These are phyloP conservation scores for Palythoa heliodiscus DNA, from an alignment of 92 coral and sea anemone species.

Conservation along the genomic window DNA sequence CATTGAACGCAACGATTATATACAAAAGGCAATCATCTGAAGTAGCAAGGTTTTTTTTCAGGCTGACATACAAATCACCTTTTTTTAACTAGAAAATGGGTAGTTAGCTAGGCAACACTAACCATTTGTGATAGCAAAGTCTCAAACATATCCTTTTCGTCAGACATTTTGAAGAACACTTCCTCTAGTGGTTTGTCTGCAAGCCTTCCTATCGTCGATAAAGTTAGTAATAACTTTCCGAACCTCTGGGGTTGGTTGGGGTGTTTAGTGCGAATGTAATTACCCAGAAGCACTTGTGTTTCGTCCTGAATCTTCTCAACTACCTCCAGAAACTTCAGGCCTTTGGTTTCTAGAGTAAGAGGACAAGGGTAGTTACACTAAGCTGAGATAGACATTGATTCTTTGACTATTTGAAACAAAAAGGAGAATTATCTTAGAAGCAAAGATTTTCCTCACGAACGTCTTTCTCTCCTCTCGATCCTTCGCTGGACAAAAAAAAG, in stretches of 20 bases:
- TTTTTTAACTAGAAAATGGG: neutral
- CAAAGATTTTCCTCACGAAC: too few relatives aligned
- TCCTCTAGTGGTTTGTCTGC: constrained; percentile 91
- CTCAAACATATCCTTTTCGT: constrained; percentile 82
- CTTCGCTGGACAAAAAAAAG: too few relatives aligned
- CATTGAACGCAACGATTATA: too few relatives aligned
- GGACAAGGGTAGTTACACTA: neutral
- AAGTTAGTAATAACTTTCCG: constrained; percentile 84
- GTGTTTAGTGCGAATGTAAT: constrained; percentile 67
- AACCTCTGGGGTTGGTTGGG: constrained; percentile 84
- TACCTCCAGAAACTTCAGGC: constrained; percentile 80
- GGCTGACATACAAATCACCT: neutral
- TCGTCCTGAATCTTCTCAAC: constrained; percentile 93
- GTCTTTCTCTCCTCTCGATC: too few relatives aligned
- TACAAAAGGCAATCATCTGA: too few relatives aligned
- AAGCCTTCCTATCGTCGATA: constrained; percentile 73
- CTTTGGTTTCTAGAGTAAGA: constrained; percentile 76
- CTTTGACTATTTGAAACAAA: too few relatives aligned
- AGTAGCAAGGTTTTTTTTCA: too few relatives aligned
- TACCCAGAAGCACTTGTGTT: constrained; percentile 77
- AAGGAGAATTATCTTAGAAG: too few relatives aligned
- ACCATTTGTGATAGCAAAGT: constrained; percentile 74
- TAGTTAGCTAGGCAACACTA: constrained; percentile 43
- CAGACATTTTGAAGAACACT: constrained; percentile 71
- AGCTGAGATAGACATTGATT: too few relatives aligned